Evolutionary conservation across 2,797 vertebrate genomes (phyloP).

Genomic region (Chaetodon trifasciatus): DNA sequence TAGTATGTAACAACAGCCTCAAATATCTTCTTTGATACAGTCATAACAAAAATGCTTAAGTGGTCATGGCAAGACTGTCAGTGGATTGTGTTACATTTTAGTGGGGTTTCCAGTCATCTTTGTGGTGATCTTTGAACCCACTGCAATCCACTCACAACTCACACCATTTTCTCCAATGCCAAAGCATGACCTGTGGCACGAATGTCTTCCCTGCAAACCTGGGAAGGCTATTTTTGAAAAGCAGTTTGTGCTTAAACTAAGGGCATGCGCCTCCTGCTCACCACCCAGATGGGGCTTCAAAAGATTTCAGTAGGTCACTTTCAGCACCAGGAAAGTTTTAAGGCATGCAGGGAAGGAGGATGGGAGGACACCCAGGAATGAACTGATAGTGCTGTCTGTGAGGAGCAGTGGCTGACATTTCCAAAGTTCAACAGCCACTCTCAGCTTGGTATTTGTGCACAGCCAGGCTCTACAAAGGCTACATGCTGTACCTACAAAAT

Average conservation of each 20-base stretch:
- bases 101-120: neutral
- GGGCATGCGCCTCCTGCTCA: constrained; percentile 25
- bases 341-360: constrained; percentile 45
- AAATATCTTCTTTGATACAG: constrained; percentile 11
- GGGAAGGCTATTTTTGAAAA: constrained; percentile 46
- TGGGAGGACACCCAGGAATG: constrained; percentile 64
- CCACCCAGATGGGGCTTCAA: constrained; percentile 60
- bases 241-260: constrained; percentile 56
- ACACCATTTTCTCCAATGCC: constrained; percentile 10
- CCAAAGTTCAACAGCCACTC: constrained; percentile 85
- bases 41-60: constrained; percentile 20
- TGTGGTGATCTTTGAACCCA: neutral
- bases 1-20: neutral
- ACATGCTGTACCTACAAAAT: constrained; percentile 74
- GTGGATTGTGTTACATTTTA: constrained; percentile 4
- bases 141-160: constrained; percentile 9
- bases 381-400: constrained; percentile 65
- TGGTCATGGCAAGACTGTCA: neutral
- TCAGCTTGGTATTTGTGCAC: constrained; percentile 82
- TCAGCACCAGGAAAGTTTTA: constrained; percentile 63
- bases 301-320: constrained; percentile 73
- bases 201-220: constrained; percentile 28
- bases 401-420: constrained; percentile 82
- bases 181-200: constrained; percentile 21
- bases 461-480: constrained; percentile 74